These are phyloP conservation scores for Telenomus remus DNA, from an alignment of 1,140 invertebrate species.

Conservation along the genomic window DNA sequence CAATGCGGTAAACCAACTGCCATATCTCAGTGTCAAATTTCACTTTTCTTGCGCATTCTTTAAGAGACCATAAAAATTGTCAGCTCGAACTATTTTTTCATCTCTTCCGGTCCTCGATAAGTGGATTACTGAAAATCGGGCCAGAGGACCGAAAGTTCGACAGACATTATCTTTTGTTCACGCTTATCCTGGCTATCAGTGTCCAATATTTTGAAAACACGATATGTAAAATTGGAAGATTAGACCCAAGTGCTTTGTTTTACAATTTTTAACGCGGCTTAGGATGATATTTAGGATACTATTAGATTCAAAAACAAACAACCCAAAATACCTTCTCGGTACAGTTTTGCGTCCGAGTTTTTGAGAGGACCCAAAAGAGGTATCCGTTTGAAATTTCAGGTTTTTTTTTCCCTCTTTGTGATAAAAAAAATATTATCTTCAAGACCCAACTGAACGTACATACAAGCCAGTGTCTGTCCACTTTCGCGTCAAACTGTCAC, in stretches of 20 bases:
- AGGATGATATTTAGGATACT: constrained; percentile 14
- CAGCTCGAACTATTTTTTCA: not conserved
- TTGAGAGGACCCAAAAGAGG: not conserved
- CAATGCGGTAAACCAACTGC: constrained; percentile 60
- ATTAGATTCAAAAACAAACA: constrained; percentile 26
- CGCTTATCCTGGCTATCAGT: constrained; percentile 7
- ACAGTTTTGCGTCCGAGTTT: not conserved
- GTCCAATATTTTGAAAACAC: constrained; percentile 20
- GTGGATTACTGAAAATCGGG: not conserved
- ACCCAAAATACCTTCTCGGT: not conserved
- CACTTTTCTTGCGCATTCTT: constrained; percentile 44
- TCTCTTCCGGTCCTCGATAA: not conserved
- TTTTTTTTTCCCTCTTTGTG: not conserved
- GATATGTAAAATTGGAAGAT: not conserved
- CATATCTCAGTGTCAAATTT: constrained; percentile 52
- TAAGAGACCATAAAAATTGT: constrained; percentile 6
- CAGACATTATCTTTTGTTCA: not conserved
- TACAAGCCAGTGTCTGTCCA: too few species aligned
- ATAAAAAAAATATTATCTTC: too few species aligned
- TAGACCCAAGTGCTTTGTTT: constrained; percentile 3
- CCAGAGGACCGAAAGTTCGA: too few species aligned
- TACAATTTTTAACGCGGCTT: constrained; percentile 12
- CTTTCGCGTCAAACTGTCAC: too few species aligned
- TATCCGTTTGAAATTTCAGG: not conserved
- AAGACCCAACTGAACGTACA: too few species aligned